Evolutionary conservation across 2,797 vertebrate genomes (phyloP), one percentile per base, ranked within the genome.

Genomic region (Myotis pilosus): DNA sequence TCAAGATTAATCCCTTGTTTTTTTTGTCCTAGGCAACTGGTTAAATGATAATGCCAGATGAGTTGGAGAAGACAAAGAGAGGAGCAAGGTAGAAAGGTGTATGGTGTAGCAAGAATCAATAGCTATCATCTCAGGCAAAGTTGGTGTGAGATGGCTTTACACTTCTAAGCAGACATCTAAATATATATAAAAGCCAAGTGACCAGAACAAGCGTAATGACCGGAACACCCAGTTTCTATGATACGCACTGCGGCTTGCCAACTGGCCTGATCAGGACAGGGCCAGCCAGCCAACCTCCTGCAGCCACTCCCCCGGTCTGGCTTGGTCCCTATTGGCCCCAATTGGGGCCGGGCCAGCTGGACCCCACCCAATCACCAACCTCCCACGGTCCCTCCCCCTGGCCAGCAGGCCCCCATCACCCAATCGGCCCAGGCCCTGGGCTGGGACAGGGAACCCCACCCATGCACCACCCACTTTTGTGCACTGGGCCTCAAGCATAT

Each of bases 81-180:
- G n/a, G 16, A 80, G 20, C 6, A 79, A 86, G 23, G 62, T 57
- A 23, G 7, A 16, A 8, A 15, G 11, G 36, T 8, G 4, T 28
- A 1, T 30, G 1, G 8, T 3, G 2, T 15, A 13, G 22, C 20
- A 94, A 49, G 28, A 38, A 87, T 74, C 23, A 82, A 19, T 20
- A 41, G n/a, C 47, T 89, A 62, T 55, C 74, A 78, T 87, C 93
- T 96, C 15, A 49, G 68, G 30, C 5, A 51, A 17, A 55, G 4
- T 57, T 33, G 8, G 11, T 49, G 23, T 86, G 4, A 88, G 53
- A 86, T 88, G 33, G 88, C 8, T 79, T 86, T 25, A 83, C n/a
- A 89, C 0, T 64, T 44, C 6, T 53, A 75, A 75, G 25, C 20
- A 81, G 33, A 64, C 16, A 78, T 55, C 22, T 5, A 57, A 2